Evolutionary conservation across 2,113 vertebrate genomes (phyloP), one percentile per base, ranked within the genome.

Genomic region (Chelonoidis abingdonii): DNA sequence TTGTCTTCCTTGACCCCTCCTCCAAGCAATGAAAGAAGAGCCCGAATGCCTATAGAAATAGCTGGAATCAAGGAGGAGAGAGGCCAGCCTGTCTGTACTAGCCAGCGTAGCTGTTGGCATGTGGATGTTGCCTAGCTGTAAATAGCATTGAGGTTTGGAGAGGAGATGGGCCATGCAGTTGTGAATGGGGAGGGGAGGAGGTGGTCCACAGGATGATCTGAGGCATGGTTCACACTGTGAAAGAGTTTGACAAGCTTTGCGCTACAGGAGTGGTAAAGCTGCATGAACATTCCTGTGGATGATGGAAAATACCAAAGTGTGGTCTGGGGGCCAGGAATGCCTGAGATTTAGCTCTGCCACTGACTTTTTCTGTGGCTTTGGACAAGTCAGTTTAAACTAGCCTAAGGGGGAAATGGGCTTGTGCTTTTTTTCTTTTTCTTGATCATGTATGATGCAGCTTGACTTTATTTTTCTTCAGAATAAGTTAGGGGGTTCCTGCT

Each of bases 101-200:
- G 75, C 75, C 89, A 25, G 10, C 44, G 21, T 22, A 57, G 29
- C 0, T 0, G n/a, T 69, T 2, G 0, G 1, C 72, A 25, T 25
- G 11, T 56, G 21, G 53, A 3, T 76, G 25, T 50, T 49, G 0
- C 49, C 49, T 81, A 41, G 38, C 17, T 69, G 35, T 69, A 69
- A n/a, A n/a, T 69, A 14, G 62, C 22, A 44, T 76, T 76, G 38
- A 44, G 72, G 10, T 76, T 12, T 76, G 69, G 21, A 41, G 69
- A 41, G 38, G 38, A 75, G 69, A 24, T 75, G 22, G 72, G 72
- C 22, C 38, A 25, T 76, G 72, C 72, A 76, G 5, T 44, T 69
- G 35, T 35, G 16, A 17, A n/a, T 69, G 16, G 35, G 29, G 62
- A 35, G 8, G 35, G 62, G 62, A 19, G 31, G 16, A 35, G 31